These are phyloP conservation scores for Atethmia centrago DNA, from an alignment of 2,888 invertebrate genomes.

Conservation along the genomic window DNA sequence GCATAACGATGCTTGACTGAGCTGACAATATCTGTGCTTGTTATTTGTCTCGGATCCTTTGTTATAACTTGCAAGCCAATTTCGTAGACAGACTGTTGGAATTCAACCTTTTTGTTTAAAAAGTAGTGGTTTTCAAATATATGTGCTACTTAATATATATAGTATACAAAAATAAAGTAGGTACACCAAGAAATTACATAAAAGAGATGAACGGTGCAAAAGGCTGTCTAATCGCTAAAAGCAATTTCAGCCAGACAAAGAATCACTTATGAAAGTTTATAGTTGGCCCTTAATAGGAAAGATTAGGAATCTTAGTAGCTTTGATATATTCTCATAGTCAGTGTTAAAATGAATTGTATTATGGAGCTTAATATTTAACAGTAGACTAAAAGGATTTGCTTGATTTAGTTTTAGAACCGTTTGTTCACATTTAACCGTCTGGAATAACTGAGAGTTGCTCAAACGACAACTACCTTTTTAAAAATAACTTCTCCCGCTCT, in stretches of 20 bases:
- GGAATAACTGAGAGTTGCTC: not conserved
- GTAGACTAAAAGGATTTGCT: not conserved
- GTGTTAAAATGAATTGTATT: conserved; percentile 6
- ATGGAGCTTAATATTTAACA: conserved; percentile 1
- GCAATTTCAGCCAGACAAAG: conserved; percentile 46
- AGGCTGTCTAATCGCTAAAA: conserved; percentile 39
- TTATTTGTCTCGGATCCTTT: conserved; percentile 18
- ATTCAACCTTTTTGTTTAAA: not conserved
- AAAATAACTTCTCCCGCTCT: no score
- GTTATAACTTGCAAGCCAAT: not conserved
- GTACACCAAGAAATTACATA: conserved; percentile 43
- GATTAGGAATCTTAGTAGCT: conserved; percentile 31
- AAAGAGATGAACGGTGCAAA: conserved; percentile 33
- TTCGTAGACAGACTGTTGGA: not conserved
- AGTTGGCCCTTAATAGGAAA: conserved; percentile 29
- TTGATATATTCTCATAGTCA: conserved; percentile 28
- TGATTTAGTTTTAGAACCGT: conserved; percentile 7
- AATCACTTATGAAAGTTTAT: conserved; percentile 44
- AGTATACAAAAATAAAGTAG: not conserved
- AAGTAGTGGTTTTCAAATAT: not conserved
- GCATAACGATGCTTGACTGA: conserved; percentile 35
- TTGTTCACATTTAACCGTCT: conserved; percentile 5
- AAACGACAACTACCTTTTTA: no score
- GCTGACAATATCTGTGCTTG: conserved; percentile 24
- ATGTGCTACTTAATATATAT: not conserved